Percentiles rank a stretch among this genome's conserved stretches.
Conservation (phyloP, 2,888 invertebrate genomes). For the Leptinotarsa rubiginosa region DNA sequence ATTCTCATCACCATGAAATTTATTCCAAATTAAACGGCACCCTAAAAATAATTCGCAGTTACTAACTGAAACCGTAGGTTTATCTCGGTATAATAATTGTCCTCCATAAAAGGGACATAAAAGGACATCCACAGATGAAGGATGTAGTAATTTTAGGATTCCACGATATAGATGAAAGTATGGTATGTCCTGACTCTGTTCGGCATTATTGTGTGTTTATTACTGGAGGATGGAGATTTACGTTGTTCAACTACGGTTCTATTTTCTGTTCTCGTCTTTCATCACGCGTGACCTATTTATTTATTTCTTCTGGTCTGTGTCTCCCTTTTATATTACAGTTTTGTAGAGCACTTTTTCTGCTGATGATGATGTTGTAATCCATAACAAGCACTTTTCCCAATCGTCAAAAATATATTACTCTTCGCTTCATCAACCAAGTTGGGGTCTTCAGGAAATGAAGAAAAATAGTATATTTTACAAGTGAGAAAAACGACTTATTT, state of each 20-base stretch:
- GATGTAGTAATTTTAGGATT: slow-evolving; percentile 53
- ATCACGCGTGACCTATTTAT: slow-evolving; percentile 32
- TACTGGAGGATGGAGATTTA: slow-evolving; percentile 43
- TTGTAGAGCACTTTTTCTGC: too few species aligned
- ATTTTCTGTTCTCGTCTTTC: slow-evolving; percentile 33
- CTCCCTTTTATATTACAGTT: background rate
- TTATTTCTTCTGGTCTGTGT: background rate
- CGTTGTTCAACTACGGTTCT: slow-evolving; percentile 38
- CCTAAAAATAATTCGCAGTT: slow-evolving; percentile 35
- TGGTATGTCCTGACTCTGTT: slow-evolving; percentile 23
- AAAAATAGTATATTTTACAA: too few species aligned
- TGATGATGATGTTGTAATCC: too few species aligned
- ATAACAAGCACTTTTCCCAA: too few species aligned
- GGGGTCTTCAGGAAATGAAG: too few species aligned
- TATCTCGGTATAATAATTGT: slow-evolving; percentile 52
- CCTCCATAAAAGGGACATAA: slow-evolving; percentile 51
- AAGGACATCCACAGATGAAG: slow-evolving; percentile 51
- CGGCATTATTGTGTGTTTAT: slow-evolving; percentile 41
- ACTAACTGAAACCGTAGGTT: slow-evolving; percentile 25
- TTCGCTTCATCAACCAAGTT: too few species aligned
- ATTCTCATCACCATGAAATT: background rate
- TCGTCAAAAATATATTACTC: too few species aligned
- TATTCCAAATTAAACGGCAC: slow-evolving; percentile 19
- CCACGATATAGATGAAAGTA: slow-evolving; percentile 45
- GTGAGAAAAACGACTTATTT: too few species aligned